A percentile compares a stretch with the other conserved stretches of the same genome.
Conservation (phyloP, 2,797 vertebrate genomes). For the Artibeus jamaicensis region DNA sequence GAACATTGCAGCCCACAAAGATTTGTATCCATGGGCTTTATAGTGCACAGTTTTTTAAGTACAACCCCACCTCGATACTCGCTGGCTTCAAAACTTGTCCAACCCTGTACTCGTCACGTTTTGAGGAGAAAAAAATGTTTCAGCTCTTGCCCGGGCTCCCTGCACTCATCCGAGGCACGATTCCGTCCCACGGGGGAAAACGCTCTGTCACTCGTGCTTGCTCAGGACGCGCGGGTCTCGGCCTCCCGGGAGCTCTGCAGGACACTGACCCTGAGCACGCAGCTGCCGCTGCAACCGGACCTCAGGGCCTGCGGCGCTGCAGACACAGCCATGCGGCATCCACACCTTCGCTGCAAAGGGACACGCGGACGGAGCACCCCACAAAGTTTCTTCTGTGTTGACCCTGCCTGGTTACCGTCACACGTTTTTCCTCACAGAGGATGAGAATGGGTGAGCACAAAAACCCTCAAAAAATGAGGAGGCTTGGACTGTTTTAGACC, state of each 20-base stretch:
- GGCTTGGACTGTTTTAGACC: neutral
- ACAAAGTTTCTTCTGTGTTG: neutral
- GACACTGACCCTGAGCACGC: accelerated
- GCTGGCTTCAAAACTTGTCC: too few relatives aligned
- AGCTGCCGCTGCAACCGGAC: neutral
- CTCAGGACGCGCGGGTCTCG: too few relatives aligned
- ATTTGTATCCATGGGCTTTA: neutral
- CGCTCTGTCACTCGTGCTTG: accelerated
- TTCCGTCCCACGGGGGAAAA: too few relatives aligned
- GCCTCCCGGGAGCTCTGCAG: too few relatives aligned
- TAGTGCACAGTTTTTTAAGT: too few relatives aligned
- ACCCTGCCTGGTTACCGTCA: neutral
- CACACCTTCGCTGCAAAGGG: neutral
- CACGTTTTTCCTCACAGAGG: neutral
- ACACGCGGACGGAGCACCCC: neutral
- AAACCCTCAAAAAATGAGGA: neutral
- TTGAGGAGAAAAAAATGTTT: too few relatives aligned
- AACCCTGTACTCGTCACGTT: too few relatives aligned
- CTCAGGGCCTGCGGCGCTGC: neutral
- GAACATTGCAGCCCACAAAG: neutral
- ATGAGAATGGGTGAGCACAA: neutral
- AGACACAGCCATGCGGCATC: neutral
- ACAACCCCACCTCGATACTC: too few relatives aligned
- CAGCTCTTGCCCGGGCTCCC: too few relatives aligned
- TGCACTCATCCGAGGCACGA: too few relatives aligned